Evolutionary conservation across 2,797 vertebrate genomes (phyloP), one percentile per base, ranked within the genome.

Genomic region (Halcyon smyrnensis): DNA sequence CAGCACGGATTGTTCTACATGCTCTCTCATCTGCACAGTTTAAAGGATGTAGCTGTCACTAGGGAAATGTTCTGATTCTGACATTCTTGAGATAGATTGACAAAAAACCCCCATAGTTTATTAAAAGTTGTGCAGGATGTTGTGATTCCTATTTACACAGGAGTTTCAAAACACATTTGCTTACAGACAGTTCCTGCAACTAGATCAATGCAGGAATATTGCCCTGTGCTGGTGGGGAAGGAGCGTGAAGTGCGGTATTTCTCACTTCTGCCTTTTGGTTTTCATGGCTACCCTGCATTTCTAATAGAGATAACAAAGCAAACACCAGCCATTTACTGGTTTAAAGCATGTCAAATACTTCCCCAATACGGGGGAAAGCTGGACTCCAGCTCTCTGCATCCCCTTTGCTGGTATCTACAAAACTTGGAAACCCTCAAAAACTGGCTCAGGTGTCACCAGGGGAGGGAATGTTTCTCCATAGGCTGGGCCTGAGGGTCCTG

Each of bases 11-110:
- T 80, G 89, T 89, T 90, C 77, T 16, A 9, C 5, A 6, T 20
- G 63, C 85, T 90, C 53, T 78, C 80, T 91, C 88, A 67, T 91
- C 83, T 87, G 83, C 2, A 0, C 71, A 67, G 80, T 79, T 84
- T 91, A 86, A 92, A 94, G 93, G 96, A 90, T 94, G 93, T 64
- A 93, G 80, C 91, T 94, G 88, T 92, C 94, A 59, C 88, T 70
- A 67, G 74, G 96, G 96, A 92, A 84, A 89, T 78, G 90, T 83
- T 91, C 77, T 15, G 62, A 46, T 84, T 36, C 80, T 0, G 0
- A 43, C 34, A 11, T 41, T 81, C 75, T 69, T n/a, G 64, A 71
- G 85, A 59, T 0, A 41, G 84, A 81, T 14, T 74, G 94, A 77
- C 19, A 13, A 0, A 16, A 74, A 68, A 64, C 76, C 87, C 90